A percentile compares a stretch with the other conserved stretches of the same genome.
Evolutionary conservation across 92 coral and sea anemone genomes (phyloP).

Genomic region (Nematostella vectensis): DNA sequence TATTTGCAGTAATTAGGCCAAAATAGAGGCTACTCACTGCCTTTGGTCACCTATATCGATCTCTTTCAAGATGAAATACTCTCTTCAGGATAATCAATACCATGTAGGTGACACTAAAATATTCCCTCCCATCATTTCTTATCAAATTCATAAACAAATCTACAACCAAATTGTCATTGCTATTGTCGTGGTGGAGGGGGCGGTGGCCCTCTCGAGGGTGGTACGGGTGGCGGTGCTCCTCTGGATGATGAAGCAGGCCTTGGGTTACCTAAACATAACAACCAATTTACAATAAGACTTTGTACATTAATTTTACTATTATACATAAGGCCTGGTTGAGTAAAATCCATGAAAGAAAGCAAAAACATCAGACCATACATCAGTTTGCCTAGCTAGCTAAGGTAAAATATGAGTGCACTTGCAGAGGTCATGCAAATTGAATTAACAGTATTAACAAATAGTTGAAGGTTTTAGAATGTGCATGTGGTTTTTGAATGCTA

Average conservation of each 20-base stretch:
- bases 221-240: constrained; percentile 85
- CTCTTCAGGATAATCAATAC: not conserved
- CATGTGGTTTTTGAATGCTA: too few relatives aligned
- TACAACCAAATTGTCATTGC: not conserved
- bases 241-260: constrained; percentile 56
- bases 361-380: too few relatives aligned
- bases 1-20: not conserved
- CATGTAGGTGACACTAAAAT: not conserved
- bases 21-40: not conserved
- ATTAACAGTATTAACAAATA: too few relatives aligned
- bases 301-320: too few relatives aligned
- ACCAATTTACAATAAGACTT: too few relatives aligned
- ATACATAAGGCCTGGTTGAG: too few relatives aligned
- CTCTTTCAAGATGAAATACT: not conserved
- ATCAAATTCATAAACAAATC: not conserved
- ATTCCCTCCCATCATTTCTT: not conserved
- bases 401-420: too few relatives aligned
- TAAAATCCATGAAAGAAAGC: not conserved
- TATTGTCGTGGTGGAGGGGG: constrained; percentile 97
- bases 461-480: too few relatives aligned
- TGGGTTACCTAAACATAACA: constrained; percentile 30
- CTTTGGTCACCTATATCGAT: not conserved
- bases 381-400: too few relatives aligned
- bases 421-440: too few relatives aligned
- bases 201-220: constrained; percentile 86